phyloP scores from a whole-genome alignment of 2,113 vertebrate genomes.

The Alethe castanea region DNA sequence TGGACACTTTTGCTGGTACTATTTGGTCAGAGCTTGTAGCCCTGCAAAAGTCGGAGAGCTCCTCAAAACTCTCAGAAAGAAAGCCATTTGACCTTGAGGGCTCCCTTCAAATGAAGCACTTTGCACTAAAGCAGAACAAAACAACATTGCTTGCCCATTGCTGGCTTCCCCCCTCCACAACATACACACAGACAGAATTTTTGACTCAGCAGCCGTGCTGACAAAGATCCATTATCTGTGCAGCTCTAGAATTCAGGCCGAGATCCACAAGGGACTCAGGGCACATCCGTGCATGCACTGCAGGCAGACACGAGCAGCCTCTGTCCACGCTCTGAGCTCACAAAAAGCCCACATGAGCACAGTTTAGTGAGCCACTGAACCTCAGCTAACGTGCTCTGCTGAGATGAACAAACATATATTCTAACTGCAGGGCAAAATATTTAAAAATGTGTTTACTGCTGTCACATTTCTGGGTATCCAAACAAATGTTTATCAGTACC shows the following conservation, averaged over 20 bases:
- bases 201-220: background rate
- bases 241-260: background rate
- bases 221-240: constrained; percentile 8
- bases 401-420: constrained; percentile 24
- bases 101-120: background rate
- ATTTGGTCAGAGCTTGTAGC: background rate
- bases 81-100: background rate
- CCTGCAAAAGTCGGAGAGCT: background rate
- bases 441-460: constrained; percentile 22
- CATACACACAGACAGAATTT: background rate
- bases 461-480: constrained; percentile 1
- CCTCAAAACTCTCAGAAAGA: background rate
- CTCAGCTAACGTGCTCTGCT: constrained; percentile 50
- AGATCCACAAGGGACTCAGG: background rate
- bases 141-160: background rate
- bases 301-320: constrained; percentile 7
- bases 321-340: constrained; percentile 1
- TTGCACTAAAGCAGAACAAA: background rate
- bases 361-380: constrained; percentile 46
- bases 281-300: background rate
- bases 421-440: constrained; percentile 13
- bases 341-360: constrained; percentile 5
- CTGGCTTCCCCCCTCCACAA: background rate
- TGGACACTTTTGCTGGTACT: background rate
- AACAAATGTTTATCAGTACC: background rate